These are phyloP conservation scores for Drosophila nr. perissopoda DNA, from an alignment of 2,888 invertebrate genomes.

Conservation along the genomic window DNA sequence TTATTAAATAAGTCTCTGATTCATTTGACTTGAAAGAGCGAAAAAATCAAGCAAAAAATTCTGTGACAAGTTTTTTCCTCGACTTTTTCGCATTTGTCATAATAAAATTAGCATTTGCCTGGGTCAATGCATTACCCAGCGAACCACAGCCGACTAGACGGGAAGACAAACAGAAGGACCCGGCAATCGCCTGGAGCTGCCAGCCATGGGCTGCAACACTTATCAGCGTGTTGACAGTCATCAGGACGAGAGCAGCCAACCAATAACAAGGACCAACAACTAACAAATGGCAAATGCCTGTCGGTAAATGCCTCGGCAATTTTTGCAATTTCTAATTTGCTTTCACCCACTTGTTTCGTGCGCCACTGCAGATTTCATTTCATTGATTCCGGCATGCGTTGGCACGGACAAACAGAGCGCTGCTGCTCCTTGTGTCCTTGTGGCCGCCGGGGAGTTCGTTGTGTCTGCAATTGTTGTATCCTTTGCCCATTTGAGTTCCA, in stretches of 20 bases:
- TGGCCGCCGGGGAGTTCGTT: constrained; percentile 3
- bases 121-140: constrained; percentile 47
- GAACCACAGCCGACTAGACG: constrained; percentile 15
- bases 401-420: background rate
- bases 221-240: constrained; percentile 67
- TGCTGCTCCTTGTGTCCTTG: constrained; percentile 4
- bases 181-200: constrained; percentile 31
- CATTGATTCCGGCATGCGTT: constrained; percentile 36
- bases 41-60: constrained; percentile 1
- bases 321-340: constrained; percentile 59
- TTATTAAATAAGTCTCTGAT: constrained; percentile 22
- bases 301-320: constrained; percentile 39
- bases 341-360: constrained; percentile 48
- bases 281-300: constrained; percentile 9
- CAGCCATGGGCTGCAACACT: constrained; percentile 49
- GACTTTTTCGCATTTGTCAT: constrained; percentile 66
- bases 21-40: constrained; percentile 3
- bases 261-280: constrained; percentile 20
- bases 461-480: background rate
- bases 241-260: constrained; percentile 30
- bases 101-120: constrained; percentile 71
- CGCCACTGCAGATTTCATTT: constrained; percentile 52
- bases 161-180: constrained; percentile 18
- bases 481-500: constrained; percentile 10
- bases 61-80: constrained; percentile 12